Evolutionary conservation across 2,113 vertebrate genomes (phyloP), one percentile per base, ranked within the genome.

Genomic region (Poeciliopsis retropinna): DNA sequence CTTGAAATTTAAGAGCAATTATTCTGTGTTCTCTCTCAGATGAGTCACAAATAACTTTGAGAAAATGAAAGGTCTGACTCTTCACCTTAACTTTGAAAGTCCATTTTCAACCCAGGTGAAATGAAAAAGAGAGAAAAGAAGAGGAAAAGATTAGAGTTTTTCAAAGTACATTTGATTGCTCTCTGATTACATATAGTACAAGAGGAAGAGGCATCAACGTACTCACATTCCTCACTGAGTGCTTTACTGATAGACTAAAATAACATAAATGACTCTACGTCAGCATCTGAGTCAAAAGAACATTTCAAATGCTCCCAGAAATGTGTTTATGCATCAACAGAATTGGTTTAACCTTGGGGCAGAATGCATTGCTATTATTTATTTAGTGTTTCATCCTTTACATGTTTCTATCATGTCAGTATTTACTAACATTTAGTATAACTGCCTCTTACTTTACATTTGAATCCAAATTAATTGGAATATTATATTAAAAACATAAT

Each of bases 131-230:
- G 67, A 3, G 22, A 29, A 15, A 10, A 70, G 44, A 7, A 70
- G 44, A 74, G 60, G 27, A 28, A 79, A 54, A 84, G 75, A 64
- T 19, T 63, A 70, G 81, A 77, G 80, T 71, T 73, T 75, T 67
- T 83, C 65, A 30, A 65, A 70, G 81, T 67, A 69, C 1, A 19
- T 78, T 81, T 92, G 88, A 90, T 90, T 91, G 84, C 81, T 74
- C 86, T 78, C 78, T 88, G 87, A 92, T 91, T 91, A 81, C 70
- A 82, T 80, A 80, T 79, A 76, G 79, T 84, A 75, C 72, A 64
- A 54, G 60, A 70, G 80, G 76, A 80, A 76, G 28, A 3, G 60
- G 69, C 62, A 80, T 32, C 73, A 60, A 72, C 29, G 3, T 62
- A 60, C n/a, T 32, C 62, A 19, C 44, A 63, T 30, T 79, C 72